Conservation (phyloP, 2,113 vertebrate genomes). For the Platycercus adscitus region DNA sequence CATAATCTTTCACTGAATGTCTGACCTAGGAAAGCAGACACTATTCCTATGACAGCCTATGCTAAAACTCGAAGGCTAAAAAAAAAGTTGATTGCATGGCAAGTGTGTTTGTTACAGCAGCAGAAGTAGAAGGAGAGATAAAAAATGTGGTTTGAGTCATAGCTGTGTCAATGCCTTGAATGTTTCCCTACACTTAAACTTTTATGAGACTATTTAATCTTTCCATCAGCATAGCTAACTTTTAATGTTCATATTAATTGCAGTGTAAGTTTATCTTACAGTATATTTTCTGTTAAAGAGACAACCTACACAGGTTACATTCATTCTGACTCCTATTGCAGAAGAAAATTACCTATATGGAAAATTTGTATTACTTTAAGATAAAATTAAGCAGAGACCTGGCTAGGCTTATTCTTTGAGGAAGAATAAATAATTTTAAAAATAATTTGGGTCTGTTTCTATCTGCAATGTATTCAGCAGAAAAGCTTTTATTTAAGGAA, state of each 20-base stretch:
- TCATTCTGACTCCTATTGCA: not conserved
- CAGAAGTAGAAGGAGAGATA: not conserved
- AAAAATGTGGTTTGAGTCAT: not conserved
- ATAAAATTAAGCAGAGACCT: not conserved
- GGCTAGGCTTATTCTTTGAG: not conserved
- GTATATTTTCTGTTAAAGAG: not conserved
- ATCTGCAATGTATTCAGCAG: not conserved
- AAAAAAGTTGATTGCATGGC: not conserved
- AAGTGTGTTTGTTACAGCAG: not conserved
- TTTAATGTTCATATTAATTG: not conserved
- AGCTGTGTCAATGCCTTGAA: not conserved
- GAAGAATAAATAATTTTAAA: not conserved
- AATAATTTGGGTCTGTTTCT: not conserved
- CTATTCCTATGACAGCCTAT: not conserved
- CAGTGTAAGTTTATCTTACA: not conserved
- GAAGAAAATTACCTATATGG: not conserved
- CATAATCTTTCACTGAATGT: not conserved
- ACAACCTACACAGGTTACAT: not conserved
- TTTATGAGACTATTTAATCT: conserved; percentile 18
- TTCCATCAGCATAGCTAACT: not conserved
- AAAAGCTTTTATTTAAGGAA: not conserved
- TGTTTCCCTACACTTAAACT: not conserved
- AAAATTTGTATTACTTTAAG: not conserved
- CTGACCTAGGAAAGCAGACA: not conserved
- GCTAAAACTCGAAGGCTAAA: not conserved